These are phyloP conservation scores for Callipepla squamata DNA, from an alignment of 2,113 vertebrate genomes.

Conservation along the genomic window DNA sequence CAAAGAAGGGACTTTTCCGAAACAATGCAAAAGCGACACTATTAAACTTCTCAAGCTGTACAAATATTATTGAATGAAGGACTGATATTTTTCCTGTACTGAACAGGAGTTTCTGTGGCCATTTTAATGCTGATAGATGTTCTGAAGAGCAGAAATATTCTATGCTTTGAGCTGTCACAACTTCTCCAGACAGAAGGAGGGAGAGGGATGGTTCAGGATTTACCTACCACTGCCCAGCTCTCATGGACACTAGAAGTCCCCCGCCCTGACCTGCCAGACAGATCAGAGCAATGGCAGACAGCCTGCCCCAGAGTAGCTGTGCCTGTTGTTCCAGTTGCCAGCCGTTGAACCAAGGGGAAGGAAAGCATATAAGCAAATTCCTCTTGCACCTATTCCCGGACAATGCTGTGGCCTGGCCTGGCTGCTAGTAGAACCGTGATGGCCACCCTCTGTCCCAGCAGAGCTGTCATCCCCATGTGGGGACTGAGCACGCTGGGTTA, in stretches of 20 bases:
- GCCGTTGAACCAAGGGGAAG: not conserved
- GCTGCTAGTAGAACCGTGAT: not conserved
- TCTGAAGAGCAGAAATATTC: not conserved
- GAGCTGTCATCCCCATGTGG: accelerated
- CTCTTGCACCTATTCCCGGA: not conserved
- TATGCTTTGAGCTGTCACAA: not conserved
- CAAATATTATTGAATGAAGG: not conserved
- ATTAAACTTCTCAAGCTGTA: not conserved
- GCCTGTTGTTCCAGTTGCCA: not conserved
- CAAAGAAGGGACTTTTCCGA: not conserved
- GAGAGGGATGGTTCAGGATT: not conserved
- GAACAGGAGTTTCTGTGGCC: not conserved
- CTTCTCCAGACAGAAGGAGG: not conserved
- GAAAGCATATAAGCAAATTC: not conserved
- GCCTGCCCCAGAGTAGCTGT: not conserved
- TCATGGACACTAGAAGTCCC: not conserved
- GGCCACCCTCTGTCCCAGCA: not conserved
- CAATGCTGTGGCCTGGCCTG: not conserved
- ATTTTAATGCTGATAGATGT: not conserved
- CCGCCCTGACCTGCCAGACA: not conserved
- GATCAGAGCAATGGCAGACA: not conserved
- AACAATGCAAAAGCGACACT: not conserved
- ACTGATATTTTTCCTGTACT: not conserved
- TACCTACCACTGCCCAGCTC: constrained; percentile 14
- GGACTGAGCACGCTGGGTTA: not conserved